Base-by-base conservation (phyloP, 2,888 invertebrate genomes). In the Rhodophaea formosa region DNA sequence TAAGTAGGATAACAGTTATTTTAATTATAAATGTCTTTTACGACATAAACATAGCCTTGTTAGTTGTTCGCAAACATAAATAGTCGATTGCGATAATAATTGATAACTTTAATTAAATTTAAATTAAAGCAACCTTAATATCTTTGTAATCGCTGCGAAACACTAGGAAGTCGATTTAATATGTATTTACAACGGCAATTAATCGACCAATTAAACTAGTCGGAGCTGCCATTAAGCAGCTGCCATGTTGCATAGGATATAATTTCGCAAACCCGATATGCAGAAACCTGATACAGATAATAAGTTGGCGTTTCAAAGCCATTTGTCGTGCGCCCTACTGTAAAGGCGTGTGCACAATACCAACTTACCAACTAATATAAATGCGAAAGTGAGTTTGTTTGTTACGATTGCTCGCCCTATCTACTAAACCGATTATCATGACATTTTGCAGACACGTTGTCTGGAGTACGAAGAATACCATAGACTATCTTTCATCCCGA, bases 271-370 rank as follows among this genome's bases (percentile, higher is more conserved):
- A 73, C 79, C 78, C 75, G 84, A 86, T 84, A 84, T 79, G 75
- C 77, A 76, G 83, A 82, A 86, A 86, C 81, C 71, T 70, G 86
- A 85, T 80, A 75, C 74, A 72, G 79, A 80, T 84, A 82, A 85
- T 84, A 80, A 79, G 75, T 80, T 79, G 66, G 69, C 73, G 73
- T 72, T 74, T 75, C 66, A 69, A 71, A 69, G 76, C 73, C 78
- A 80, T 83, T 86, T 86, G 87, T 88, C 86, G 84, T 87, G 76
- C 80, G 80, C 75, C 78, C 74, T 79, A 70, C 71, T 70, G 75
- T 72, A 72, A 75, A 51, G 51, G 16, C 8, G 7, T 73, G 62
- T 54, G 43, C 17, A 47, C 53, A 53, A 43, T 56, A 32, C 7
- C 8, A 1, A 35, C 35, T 35, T 8, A 35, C n/a, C n/a, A n/a